A percentile compares a stretch with the other conserved stretches of the same genome.
Conservation (phyloP, 1,140 invertebrate genomes). For the Anagrus nilaparvatae region DNA sequence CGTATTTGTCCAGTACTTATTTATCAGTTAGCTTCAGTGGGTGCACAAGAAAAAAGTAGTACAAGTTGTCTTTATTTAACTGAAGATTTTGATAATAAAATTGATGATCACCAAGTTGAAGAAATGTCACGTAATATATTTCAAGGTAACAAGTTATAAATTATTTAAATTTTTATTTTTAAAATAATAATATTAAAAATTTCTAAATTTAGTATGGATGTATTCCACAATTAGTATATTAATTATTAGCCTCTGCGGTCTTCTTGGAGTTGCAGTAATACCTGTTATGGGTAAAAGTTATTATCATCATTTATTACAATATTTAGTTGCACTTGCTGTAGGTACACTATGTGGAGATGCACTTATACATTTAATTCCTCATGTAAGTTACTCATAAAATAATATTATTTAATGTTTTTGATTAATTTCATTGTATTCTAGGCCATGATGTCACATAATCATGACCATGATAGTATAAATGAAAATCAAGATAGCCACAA, state of each 20-base stretch:
- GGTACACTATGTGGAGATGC: constrained; percentile 87
- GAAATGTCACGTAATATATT: constrained; percentile 31
- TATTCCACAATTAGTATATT: constrained; percentile 72
- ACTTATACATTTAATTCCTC: constrained; percentile 83
- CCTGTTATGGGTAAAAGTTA: constrained; percentile 82
- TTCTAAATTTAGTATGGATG: constrained; percentile 59
- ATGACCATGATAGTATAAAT: constrained; percentile 29
- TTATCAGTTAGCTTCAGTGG: constrained; percentile 48
- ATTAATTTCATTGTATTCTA: constrained; percentile 12
- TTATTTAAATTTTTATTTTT: constrained; percentile 4
- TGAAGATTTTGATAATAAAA: no score
- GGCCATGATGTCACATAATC: constrained; percentile 40
- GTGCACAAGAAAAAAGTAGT: no score
- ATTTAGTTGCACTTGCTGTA: constrained; percentile 83
- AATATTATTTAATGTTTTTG: constrained; percentile 21
- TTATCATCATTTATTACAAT: constrained; percentile 83
- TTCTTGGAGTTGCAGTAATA: constrained; percentile 75
- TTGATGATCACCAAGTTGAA: constrained; percentile 18
- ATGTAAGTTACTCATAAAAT: constrained; percentile 50
- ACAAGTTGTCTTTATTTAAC: constrained; percentile 14
- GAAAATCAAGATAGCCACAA: constrained; percentile 41
- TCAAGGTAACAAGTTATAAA: constrained; percentile 22
- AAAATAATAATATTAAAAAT: constrained; percentile 4
- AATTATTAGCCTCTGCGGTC: constrained; percentile 72
- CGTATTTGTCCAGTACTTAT: constrained; percentile 53